Evolutionary conservation across 2,888 invertebrate species (phyloP).

Genomic region (Meiosimyza platycephala): DNA sequence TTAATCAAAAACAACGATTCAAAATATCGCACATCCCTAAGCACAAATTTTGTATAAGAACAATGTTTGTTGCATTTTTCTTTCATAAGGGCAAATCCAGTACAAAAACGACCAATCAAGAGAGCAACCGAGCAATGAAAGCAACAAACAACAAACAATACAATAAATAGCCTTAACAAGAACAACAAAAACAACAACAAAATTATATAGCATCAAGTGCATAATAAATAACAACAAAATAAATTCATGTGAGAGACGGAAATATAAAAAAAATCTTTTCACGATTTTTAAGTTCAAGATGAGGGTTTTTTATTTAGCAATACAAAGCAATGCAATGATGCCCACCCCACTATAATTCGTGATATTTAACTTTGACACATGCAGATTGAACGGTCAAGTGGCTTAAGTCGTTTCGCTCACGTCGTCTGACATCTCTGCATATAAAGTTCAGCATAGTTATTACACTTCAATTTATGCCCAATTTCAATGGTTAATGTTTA

Average conservation of each 20-base stretch:
- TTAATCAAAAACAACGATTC: too few relatives aligned
- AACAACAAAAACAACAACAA: background rate
- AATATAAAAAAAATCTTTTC: slow-evolving; percentile 22
- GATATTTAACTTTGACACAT: slow-evolving; percentile 25
- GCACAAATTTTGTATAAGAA: too few relatives aligned
- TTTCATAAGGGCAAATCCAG: too few relatives aligned
- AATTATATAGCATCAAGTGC: slow-evolving; percentile 2
- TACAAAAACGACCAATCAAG: too few relatives aligned
- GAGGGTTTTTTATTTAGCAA: slow-evolving; percentile 1
- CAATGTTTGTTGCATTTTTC: too few relatives aligned
- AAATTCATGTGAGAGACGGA: slow-evolving; percentile 9
- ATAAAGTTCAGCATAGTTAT: too few relatives aligned
- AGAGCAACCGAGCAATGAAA: background rate
- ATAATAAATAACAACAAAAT: background rate
- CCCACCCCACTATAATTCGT: too few relatives aligned
- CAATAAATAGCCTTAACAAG: slow-evolving; percentile 2
- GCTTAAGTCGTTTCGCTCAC: slow-evolving; percentile 4
- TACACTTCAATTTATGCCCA: too few relatives aligned
- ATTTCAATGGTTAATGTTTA: too few relatives aligned
- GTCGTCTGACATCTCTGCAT: background rate
- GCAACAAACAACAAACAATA: background rate
- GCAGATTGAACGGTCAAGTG: slow-evolving; percentile 20
- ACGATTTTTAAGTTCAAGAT: background rate
- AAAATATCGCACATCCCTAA: too few relatives aligned
- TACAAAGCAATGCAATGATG: background rate